A percentile compares a stretch with the other conserved stretches of the same genome.
Conservation (phyloP, 2,113 vertebrate species). For the Seriola aureovittata region DNA sequence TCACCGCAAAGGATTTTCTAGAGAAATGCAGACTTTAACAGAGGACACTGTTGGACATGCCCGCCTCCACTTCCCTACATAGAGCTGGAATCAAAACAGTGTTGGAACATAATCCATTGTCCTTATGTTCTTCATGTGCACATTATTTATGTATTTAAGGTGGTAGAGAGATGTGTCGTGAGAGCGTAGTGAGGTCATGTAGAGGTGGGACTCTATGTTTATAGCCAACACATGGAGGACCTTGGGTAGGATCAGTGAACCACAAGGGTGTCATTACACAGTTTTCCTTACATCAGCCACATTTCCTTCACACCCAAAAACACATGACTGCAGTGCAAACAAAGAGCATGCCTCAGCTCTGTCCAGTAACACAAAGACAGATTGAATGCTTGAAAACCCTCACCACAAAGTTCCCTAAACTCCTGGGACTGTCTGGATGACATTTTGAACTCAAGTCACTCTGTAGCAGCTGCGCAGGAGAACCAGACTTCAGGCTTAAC, state of each 20-base stretch:
- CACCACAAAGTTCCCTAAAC: conserved; percentile 25
- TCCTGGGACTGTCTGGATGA: conserved; percentile 23
- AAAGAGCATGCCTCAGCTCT: conserved; percentile 38
- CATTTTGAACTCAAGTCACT: conserved; percentile 37
- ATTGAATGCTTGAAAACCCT: conserved; percentile 22
- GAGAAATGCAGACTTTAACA: conserved; percentile 53
- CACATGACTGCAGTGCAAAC: conserved; percentile 62
- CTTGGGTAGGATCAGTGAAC: conserved; percentile 42
- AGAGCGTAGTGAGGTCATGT: conserved; percentile 54
- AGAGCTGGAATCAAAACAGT: conserved; percentile 23
- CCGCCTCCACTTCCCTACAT: conserved; percentile 30
- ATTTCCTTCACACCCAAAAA: conserved; percentile 72
- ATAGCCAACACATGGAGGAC: conserved; percentile 59
- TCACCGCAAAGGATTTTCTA: conserved; percentile 60
- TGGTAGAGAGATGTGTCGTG: conserved; percentile 22
- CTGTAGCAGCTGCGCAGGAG: conserved; percentile 41
- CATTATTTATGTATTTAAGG: conserved; percentile 52
- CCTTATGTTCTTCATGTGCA: conserved; percentile 17
- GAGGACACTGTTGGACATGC: conserved; percentile 12
- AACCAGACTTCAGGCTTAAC: conserved; percentile 35
- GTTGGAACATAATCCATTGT: conserved; percentile 30
- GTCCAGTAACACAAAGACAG: conserved; percentile 20
- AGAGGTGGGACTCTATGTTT: conserved; percentile 65
- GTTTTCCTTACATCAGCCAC: conserved; percentile 71
- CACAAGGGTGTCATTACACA: conserved; percentile 62